Conservation (phyloP, 2,888 invertebrate genomes). For the Drosophila sordidula region DNA sequence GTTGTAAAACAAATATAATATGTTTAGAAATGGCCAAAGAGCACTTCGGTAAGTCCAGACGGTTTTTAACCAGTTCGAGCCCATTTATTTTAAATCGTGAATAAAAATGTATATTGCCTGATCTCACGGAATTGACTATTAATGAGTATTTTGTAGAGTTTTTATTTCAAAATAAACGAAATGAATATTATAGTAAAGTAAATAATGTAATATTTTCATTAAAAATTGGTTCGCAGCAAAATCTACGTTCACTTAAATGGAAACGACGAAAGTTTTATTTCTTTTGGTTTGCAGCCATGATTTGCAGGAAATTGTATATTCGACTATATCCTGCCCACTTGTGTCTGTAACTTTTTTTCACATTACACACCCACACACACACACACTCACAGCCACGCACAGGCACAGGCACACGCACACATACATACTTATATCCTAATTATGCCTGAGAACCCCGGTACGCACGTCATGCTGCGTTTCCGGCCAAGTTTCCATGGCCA, state of each 20-base stretch:
- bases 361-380: not conserved
- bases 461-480: slow-evolving; percentile 56
- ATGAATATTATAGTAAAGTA: no score
- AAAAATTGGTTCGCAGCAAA: no score
- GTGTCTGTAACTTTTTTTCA: not conserved
- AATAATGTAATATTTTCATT: no score
- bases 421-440: slow-evolving; percentile 44
- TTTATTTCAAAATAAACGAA: no score
- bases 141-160: no score
- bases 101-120: no score
- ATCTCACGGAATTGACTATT: no score
- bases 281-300: not conserved
- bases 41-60: no score
- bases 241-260: no score
- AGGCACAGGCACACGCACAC: slow-evolving; percentile 1
- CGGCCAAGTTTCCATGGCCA: slow-evolving; percentile 52
- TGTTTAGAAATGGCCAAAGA: not conserved
- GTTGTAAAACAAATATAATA: not conserved
- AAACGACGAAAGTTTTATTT: no score
- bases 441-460: slow-evolving; percentile 37
- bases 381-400: not conserved
- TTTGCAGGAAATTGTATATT: not conserved
- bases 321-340: not conserved
- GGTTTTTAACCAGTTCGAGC: not conserved
- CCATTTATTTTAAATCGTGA: not conserved